Base-by-base conservation (phyloP, 2,797 vertebrate genomes). In the Tapera naevia region DNA sequence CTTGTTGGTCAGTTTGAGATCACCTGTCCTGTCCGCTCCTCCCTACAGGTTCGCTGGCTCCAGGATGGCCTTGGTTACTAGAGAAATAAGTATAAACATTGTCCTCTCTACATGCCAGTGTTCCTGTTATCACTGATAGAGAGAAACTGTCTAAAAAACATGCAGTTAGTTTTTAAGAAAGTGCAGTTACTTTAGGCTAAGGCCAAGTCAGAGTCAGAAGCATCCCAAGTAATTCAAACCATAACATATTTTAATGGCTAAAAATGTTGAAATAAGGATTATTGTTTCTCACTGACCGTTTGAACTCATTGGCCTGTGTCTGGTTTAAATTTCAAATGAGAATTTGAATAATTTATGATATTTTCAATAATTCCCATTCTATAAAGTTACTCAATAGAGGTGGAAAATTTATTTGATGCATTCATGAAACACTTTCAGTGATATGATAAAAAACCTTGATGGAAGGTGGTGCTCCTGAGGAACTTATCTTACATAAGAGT, bases 391-490 rank as follows among this genome's bases (percentile, higher is more conserved):
- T 60, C 27, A 58, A 10, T 39, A 51, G n/a, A 86, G 48, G 5
- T 35, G 9, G 30, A 50, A 8, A 69, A 45, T 21, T 53, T 8
- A 7, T 87, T 70, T 80, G 21, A 61, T 32, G 3, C 33, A 65
- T 86, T 82, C 13, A 24, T 54, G 46, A 82, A 53, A 41, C 5
- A 10, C 11, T 64, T 4, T 2, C 18, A 73, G 16, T 30, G 19
- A 28, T 41, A 2, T 5, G 7, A n/a, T n/a, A n/a, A n/a, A n/a
- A n/a, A 72, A 14, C 4, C 2, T 5, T 41, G 16, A n/a, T 8
- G 46, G 8, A 45, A 76, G 28, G 45, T 48, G 25, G 35, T 32
- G 21, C 76, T 80, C 25, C 28, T 22, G 17, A 65, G 9, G 22
- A 64, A 5, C 7, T 46, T 53, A 27, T 30, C 9, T 71, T 79